A percentile compares a stretch with the other conserved stretches of the same genome.
Evolutionary conservation across 2,113 vertebrate species (phyloP).

Genomic region (Macroglossus sobrinus): DNA sequence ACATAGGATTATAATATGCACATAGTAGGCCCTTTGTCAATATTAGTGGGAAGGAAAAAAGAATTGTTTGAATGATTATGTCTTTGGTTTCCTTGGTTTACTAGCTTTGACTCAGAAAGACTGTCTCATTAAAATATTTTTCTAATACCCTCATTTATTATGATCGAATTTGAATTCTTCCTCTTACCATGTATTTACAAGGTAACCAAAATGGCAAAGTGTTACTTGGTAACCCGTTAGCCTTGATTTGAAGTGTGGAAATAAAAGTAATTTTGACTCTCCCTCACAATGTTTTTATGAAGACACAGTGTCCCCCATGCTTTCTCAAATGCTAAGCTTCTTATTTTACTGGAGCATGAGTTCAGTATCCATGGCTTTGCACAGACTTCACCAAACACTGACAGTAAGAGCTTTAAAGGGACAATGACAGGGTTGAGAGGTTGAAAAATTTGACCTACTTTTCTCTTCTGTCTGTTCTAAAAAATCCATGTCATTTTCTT

Average conservation of each 20-base stretch:
- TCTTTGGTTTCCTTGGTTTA: background rate
- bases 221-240: background rate
- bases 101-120: background rate
- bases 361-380: background rate
- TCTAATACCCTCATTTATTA: background rate
- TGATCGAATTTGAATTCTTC: constrained; percentile 1
- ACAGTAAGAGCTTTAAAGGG: constrained; percentile 31
- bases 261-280: background rate
- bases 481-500: constrained; percentile 37
- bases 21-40: background rate
- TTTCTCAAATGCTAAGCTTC: background rate
- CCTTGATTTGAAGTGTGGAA: background rate
- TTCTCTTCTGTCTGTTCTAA: constrained; percentile 2
- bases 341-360: background rate
- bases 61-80: background rate
- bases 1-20: background rate
- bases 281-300: background rate
- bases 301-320: background rate
- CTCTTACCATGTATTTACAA: background rate
- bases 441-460: constrained; percentile 45
- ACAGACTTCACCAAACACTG: background rate
- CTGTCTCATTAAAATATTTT: background rate
- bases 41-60: background rate
- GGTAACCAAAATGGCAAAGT: background rate
- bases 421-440: constrained; percentile 1